Evolutionary conservation across 2,888 invertebrate genomes (phyloP), one percentile per base, ranked within the genome.

Genomic region (Listrodromus nycthemerus): DNA sequence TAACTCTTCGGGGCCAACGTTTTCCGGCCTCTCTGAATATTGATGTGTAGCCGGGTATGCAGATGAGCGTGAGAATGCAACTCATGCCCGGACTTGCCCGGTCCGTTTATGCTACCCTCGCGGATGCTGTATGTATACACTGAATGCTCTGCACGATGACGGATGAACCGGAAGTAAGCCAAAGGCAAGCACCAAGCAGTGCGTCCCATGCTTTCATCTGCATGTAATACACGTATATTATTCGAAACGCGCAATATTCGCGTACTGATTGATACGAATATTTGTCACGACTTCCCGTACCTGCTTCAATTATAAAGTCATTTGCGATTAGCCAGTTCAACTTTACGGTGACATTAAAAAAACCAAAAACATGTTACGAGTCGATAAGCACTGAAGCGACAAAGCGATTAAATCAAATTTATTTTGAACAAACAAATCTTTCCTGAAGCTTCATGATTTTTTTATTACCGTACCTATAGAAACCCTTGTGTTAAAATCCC

Each of bases 31-130:
- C 89, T 87, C 89, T 90, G 92, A 91, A 91, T 92, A 92, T 92
- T 91, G 91, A 92, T 92, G 92, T 91, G 91, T 89, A 91, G 88
- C 90, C 91, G 90, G 86, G 88, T 92, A 92, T 92, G 92, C 91
- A 92, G 91, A 92, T 92, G 91, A 92, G 92, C 92, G 92, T 92
- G 92, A 92, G 92, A 92, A 92, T 92, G 89, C 90, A 88, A 89
- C 90, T 90, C 91, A 91, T 89, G 90, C 91, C 92, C 90, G 52
- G 65, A 70, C 75, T 58, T 24, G 58, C 37, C 41, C 78, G 52
- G 70, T 48, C 69, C 33, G 55, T 74, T 74, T 69, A 74, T 19
- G 76, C 66, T 80, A 55, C 50, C 61, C 66, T 52, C 63, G 73
- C 91, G 90, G 90, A 89, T 88, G 87, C 83, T 84, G 83, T 50